Base-by-base conservation (phyloP, 2,888 invertebrate genomes). In the Clistopyga incitator region DNA sequence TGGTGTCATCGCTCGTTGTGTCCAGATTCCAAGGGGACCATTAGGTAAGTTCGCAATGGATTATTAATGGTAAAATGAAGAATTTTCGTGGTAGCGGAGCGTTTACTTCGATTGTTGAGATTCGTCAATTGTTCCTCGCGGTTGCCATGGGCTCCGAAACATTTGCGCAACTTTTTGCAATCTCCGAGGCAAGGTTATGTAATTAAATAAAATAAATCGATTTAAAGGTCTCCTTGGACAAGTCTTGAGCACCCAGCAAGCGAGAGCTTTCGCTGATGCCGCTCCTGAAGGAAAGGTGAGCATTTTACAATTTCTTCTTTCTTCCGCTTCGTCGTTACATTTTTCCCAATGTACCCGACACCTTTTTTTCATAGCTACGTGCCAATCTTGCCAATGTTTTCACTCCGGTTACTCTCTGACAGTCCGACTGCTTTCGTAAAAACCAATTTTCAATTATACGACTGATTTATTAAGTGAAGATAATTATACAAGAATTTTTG, bases 1-100 rank as follows among this genome's bases (percentile, higher is more conserved):
- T 94, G 95, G 95, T 93, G 95, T 95, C 89, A 94, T 97, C 92
- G 95, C 95, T 90, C 95, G 96, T 93, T 94, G 95, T 92, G 94
- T 95, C 94, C 95, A 95, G 88, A 87, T 94, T 85, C 91, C 94
- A 85, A 95, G 94, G 92, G 94, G 93, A 88, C 94, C 96, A 94
- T 94, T 95, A 90, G 96, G 97, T 97, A 94, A 95, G 93, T 92
- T 92, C 71, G 86, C 80, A 71, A 34, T 84, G 13, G 71, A 65
- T 52, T 78, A n/a, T 54, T 61, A 47, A 38, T 67, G 0, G 3
- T 29, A 42, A 47, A 34, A 25, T 11, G 0, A 38, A 52, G 0
- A 11, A 79, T 42, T 42, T 15, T 56, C 47, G n/a, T 42, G 13
- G 3, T 15, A 15, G 67, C 10, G 0, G 6, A 56, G 15, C 18